Conservation (phyloP, 2,888 invertebrate genomes). For the Amphiduros pacificus region DNA sequence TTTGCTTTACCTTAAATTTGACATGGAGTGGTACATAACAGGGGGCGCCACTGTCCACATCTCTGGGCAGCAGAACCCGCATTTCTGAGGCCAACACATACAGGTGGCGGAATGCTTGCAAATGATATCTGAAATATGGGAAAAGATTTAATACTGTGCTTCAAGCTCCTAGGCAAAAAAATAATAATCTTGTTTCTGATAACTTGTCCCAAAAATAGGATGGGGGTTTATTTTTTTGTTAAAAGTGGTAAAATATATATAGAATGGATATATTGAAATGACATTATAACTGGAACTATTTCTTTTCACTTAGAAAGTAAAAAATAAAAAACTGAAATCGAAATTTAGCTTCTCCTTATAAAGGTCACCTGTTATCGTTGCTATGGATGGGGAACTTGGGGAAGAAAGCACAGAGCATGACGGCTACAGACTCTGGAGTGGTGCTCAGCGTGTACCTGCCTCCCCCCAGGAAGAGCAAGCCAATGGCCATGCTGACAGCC, state of each 20-base stretch:
- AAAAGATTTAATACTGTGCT: too few relatives aligned
- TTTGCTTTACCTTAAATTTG: conserved; percentile 50
- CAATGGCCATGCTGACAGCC: conserved; percentile 93
- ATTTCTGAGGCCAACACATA: conserved; percentile 94
- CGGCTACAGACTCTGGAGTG: conserved; percentile 82
- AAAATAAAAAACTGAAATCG: too few relatives aligned
- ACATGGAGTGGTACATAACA: conserved; percentile 81
- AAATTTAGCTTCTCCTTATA: too few relatives aligned
- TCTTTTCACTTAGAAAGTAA: too few relatives aligned
- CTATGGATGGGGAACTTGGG: conserved; percentile 95
- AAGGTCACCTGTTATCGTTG: conserved; percentile 89
- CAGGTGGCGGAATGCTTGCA: conserved; percentile 94
- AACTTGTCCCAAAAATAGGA: too few relatives aligned
- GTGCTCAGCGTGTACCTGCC: conserved; percentile 71
- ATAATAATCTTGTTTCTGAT: too few relatives aligned
- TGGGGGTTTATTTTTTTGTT: too few relatives aligned
- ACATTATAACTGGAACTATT: too few relatives aligned
- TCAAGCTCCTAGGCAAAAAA: too few relatives aligned
- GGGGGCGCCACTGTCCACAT: conserved; percentile 76
- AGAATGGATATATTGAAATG: too few relatives aligned
- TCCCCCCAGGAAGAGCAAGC: conserved; percentile 90
- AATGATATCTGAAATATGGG: conserved; percentile 75
- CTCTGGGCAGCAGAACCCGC: conserved; percentile 82
- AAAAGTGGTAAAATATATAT: too few relatives aligned
- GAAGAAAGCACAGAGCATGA: conserved; percentile 89